These are phyloP conservation scores for Bombycilla garrulus DNA, from an alignment of 2,113 vertebrate genomes.

Conservation along the genomic window DNA sequence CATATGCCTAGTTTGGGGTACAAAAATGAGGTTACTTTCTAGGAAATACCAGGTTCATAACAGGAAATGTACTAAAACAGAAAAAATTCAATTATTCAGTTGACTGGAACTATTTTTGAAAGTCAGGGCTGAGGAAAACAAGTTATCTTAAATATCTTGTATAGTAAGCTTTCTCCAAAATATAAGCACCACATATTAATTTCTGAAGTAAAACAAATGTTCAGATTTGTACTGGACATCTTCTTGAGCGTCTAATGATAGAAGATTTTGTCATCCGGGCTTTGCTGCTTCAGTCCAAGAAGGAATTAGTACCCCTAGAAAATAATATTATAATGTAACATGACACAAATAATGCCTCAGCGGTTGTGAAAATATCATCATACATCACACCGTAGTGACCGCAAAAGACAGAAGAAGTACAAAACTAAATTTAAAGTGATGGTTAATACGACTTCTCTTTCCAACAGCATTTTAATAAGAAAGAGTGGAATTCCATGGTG, in stretches of 20 bases:
- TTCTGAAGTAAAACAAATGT: neutral
- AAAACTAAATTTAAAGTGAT: neutral
- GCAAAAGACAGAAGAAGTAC: neutral
- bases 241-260: neutral
- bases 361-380: neutral
- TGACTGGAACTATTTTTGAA: neutral
- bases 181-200: neutral
- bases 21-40: neutral
- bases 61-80: neutral
- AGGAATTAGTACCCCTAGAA: constrained; percentile 1
- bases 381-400: neutral
- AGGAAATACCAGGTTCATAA: too few species aligned
- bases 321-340: neutral
- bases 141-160: neutral
- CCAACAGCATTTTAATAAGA: neutral
- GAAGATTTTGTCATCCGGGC: neutral
- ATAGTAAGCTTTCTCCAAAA: neutral
- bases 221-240: neutral
- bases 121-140: neutral
- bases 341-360: neutral
- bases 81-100: neutral
- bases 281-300: neutral
- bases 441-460: constrained; percentile 12
- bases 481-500: neutral
- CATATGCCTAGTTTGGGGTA: neutral